Base-by-base conservation (phyloP, 2,113 vertebrate genomes). In the Bathybates hornii region DNA sequence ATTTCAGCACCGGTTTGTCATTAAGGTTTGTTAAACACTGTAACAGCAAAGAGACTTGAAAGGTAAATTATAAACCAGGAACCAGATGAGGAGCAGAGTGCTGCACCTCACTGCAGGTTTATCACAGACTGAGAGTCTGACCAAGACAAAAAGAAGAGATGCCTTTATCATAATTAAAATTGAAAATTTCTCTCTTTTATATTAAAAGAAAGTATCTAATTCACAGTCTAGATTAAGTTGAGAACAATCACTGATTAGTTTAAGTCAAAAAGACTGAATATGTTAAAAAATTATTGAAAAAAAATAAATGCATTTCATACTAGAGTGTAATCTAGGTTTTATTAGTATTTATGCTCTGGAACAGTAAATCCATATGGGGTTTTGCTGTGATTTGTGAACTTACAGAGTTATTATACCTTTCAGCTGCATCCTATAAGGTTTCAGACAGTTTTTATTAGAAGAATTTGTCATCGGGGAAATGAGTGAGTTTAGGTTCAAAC, bases 341-440 rank as follows among this genome's bases (percentile, higher is more conserved):
- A 50, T 71, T 56, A 16, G 56, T 32, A 82, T 90, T 68, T 73
- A 21, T 87, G 73, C 34, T 27, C 21, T 12, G 24, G 19, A 81
- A 34, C 38, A 89, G 54, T 43, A 43, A 24, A 87, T 54, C 34
- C 9, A 27, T 10, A 80, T 14, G 57, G 14, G n/a, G 14, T 24
- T 84, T 21, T 9, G 27, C 21, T 87, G 34, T 57, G 73, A 80
- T 90, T 87, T 87, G 53, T 87, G 48, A 54, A 9, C 14, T 81
- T 29, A 3, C n/a, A 73, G 59, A 59, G 66, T 63, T 84, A 71
- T 41, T 59, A 1, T 27, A 86, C 16, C 27, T 71, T 68, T 90
- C 43, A 84, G 21, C 81, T 36, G 45, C 73, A 56, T 50, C 41
- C 57, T 9, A 21, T 52, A 34, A 83, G 52, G 12, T 38, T 68